Evolutionary conservation across 1,140 invertebrate species (phyloP), one percentile per base, ranked within the genome.

Genomic region (Drosophila biarmipes): DNA sequence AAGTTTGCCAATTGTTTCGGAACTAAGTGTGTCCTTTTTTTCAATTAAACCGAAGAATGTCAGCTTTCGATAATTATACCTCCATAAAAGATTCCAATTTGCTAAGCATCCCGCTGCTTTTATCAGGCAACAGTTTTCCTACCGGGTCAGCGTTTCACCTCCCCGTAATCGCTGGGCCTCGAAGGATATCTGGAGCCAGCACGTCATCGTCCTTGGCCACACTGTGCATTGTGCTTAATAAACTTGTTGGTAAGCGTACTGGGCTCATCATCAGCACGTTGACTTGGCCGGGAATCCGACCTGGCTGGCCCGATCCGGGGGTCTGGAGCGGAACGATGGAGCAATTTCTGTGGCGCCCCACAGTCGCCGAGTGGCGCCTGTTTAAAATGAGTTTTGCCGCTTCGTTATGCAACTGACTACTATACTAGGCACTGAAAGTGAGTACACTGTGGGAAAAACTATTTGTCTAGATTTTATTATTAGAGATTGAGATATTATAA

Each of bases 341-440:
- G 72, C 72, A 58, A 75, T 75, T 75, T 75, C 49, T 53, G 53
- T 75, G 73, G 73, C 73, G 73, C 72, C 73, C 59, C 54, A 75
- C 72, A 52, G 61, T 64, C 66, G n/a, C 57, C 53, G 40, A 75
- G 61, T 76, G 73, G 73, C 73, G 73, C 73, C 73, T 76, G 73
- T 76, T 76, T 76, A 54, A 75, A 76, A 76, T 76, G 61, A 76
- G 53, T 68, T 76, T 76, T 68, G 62, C 76, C 61, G 72, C 73
- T 75, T 67, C 72, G 73, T 75, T 67, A 75, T 75, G 73, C 72
- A 75, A 75, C 72, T 75, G 73, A 74, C 61, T 52, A 57, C 62
- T 29, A 35, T 19, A 48, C 58, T 55, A 56, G 31, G 45, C 31
- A 54, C 53, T 46, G 37, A n/a, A 17, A 27, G n/a, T 11, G 10